Evolutionary conservation across 1,140 invertebrate species (phyloP).

Genomic region (Lineus longissimus): DNA sequence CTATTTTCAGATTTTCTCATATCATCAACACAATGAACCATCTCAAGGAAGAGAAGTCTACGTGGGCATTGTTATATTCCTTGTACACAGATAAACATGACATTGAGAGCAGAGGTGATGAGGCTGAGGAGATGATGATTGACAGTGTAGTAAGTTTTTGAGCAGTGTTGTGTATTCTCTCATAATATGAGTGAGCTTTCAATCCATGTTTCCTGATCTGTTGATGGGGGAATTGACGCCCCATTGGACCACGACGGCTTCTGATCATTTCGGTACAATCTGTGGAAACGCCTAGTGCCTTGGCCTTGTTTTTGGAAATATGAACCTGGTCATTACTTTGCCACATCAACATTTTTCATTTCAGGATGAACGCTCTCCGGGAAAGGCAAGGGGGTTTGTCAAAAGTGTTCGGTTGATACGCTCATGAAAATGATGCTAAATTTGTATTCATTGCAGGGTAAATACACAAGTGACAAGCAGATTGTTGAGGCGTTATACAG

Average conservation of each 20-base stretch:
- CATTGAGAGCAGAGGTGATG: constrained; percentile 53
- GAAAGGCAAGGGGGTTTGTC: no score
- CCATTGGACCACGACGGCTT: background rate
- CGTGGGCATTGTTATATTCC: constrained; percentile 77
- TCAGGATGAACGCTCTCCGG: no score
- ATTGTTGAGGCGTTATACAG: background rate
- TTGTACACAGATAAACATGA: constrained; percentile 72
- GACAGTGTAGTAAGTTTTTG: constrained; percentile 42
- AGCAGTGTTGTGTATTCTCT: no score
- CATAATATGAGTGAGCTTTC: background rate
- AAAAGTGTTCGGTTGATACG: no score
- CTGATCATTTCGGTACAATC: background rate
- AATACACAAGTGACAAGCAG: background rate
- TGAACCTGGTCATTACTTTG: no score
- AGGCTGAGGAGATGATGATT: constrained; percentile 53
- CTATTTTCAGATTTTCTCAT: constrained; percentile 29
- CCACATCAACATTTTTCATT: no score
- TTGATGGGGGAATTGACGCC: background rate
- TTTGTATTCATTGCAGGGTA: background rate
- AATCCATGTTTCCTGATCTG: background rate
- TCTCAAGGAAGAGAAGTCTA: constrained; percentile 69
- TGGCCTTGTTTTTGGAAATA: no score
- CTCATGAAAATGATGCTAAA: no score
- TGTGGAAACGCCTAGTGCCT: background rate
- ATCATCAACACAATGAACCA: constrained; percentile 33